Conservation (phyloP, 2,888 invertebrate species). For the Petrolisthes cinctipes region DNA sequence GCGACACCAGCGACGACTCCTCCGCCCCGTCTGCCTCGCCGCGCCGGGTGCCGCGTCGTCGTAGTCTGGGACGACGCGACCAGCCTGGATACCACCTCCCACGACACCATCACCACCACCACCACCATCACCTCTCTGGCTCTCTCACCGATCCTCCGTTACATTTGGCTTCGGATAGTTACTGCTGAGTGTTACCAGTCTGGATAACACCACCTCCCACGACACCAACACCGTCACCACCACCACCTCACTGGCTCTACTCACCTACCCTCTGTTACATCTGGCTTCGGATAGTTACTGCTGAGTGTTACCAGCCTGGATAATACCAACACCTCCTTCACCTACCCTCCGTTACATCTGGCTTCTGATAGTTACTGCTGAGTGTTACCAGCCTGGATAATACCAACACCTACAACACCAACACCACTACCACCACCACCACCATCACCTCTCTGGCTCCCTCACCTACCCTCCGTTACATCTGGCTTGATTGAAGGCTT, state of each 20-base stretch:
- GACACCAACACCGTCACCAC: constrained; percentile 6
- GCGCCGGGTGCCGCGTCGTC: constrained; percentile 33
- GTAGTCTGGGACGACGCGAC: constrained; percentile 49
- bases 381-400: constrained; percentile 44
- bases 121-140: constrained; percentile 28
- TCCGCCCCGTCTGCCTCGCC: constrained; percentile 44
- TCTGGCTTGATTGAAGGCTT: background rate
- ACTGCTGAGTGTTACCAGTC: constrained; percentile 49
- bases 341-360: background rate
- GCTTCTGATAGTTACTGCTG: constrained; percentile 49
- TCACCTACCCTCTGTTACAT: constrained; percentile 40
- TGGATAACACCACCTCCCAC: constrained; percentile 30
- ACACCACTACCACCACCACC: background rate
- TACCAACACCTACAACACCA: background rate
- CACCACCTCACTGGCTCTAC: constrained; percentile 38
- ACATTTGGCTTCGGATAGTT: constrained; percentile 38
- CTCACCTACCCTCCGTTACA: constrained; percentile 40
- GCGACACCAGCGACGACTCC: constrained; percentile 57
- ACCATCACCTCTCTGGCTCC: constrained; percentile 28
- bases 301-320: background rate
- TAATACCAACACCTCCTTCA: background rate
- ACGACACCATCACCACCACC: background rate
- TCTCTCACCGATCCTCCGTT: constrained; percentile 48
- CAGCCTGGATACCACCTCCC: constrained; percentile 30
- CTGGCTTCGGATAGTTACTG: constrained; percentile 39